Percentiles rank a stretch among this genome's conserved stretches.
phyloP scores from a whole-genome alignment of 2,797 vertebrate species.

The Margarornis squamiger region DNA sequence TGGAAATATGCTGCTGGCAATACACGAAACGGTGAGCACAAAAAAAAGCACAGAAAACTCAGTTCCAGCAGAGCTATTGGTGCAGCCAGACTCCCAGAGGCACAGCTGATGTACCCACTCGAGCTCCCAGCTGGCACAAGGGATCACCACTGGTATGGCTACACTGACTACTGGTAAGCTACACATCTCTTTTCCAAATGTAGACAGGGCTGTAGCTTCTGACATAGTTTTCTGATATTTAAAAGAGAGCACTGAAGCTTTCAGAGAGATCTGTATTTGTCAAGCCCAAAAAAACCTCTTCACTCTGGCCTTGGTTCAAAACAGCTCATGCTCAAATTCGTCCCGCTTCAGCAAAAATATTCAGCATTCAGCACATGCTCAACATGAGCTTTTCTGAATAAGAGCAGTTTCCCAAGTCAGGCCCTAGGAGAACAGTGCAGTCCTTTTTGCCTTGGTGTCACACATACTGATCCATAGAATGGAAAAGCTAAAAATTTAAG shows the following conservation, averaged over 20 bases:
- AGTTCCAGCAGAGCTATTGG: not conserved
- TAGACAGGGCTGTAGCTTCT: not conserved
- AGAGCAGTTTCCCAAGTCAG: not conserved
- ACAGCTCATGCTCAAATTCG: slow-evolving; percentile 27
- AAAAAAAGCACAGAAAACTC: not conserved
- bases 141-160: not conserved
- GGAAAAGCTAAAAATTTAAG: not conserved
- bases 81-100: not conserved
- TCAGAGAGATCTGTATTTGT: not conserved
- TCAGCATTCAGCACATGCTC: slow-evolving; percentile 48
- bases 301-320: slow-evolving; percentile 11
- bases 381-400: not conserved
- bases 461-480: not conserved
- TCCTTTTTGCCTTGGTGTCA: not conserved
- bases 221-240: not conserved
- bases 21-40: not conserved
- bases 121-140: not conserved
- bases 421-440: not conserved
- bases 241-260: not conserved
- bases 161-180: not conserved
- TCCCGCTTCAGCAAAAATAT: slow-evolving; percentile 42
- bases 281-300: slow-evolving; percentile 12
- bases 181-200: not conserved
- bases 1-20: not conserved
- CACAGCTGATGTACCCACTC: not conserved